These are phyloP conservation scores for Meleagris gallopavo DNA, from an alignment of 2,113 vertebrate genomes.

Conservation along the genomic window DNA sequence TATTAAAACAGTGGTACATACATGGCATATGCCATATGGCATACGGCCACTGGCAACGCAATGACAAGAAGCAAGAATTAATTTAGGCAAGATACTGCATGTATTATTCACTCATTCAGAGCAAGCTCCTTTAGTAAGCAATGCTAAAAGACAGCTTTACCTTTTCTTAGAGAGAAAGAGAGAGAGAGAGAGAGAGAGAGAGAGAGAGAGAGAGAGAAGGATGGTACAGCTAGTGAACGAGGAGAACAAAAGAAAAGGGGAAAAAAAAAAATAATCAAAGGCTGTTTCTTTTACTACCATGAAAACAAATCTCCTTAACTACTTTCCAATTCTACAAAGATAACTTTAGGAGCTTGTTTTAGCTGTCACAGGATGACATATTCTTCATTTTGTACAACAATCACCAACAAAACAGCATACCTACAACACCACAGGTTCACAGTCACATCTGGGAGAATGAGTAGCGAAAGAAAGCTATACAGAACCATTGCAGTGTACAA, in stretches of 20 bases:
- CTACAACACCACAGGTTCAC: neutral
- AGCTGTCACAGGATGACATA: neutral
- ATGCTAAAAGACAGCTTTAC: neutral
- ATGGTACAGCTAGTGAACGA: neutral
- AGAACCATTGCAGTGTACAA: neutral
- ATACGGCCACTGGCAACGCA: neutral
- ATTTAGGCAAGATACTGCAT: neutral
- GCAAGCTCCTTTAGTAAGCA: neutral
- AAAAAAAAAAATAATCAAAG: neutral
- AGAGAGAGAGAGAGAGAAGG: neutral
- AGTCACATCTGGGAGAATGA: neutral
- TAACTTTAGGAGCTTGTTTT: neutral
- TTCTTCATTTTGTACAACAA: neutral
- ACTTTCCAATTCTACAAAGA: neutral
- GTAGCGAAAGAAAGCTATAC: neutral
- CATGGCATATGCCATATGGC: neutral
- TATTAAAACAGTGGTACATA: slow-evolving; percentile 4
- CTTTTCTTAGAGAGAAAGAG: neutral
- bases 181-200: too few relatives aligned
- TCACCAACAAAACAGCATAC: neutral
- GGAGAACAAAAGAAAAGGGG: neutral
- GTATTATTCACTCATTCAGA: slow-evolving; percentile 21
- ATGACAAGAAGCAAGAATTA: neutral
- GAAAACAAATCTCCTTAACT: neutral
- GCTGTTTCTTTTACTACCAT: neutral